These are phyloP conservation scores for Coptodon bakossiorum DNA, from an alignment of 2,113 vertebrate species.

Conservation along the genomic window DNA sequence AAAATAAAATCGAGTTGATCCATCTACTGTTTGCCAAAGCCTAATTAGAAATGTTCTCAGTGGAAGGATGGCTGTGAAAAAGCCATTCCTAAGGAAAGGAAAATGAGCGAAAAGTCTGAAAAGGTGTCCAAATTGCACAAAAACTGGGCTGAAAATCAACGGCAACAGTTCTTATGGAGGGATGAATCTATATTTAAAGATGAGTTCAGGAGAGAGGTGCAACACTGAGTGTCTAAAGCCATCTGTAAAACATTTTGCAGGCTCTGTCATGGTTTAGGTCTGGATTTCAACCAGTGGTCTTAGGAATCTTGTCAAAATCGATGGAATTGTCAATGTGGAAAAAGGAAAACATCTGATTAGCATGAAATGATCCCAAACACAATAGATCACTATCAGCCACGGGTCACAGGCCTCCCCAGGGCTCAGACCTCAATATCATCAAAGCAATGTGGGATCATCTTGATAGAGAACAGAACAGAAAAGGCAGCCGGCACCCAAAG, in stretches of 20 bases:
- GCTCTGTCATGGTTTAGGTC: not conserved
- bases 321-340: not conserved
- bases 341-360: not conserved
- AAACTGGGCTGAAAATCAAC: not conserved
- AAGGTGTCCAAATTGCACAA: not conserved
- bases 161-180: not conserved
- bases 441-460: not conserved
- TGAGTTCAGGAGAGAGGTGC: not conserved
- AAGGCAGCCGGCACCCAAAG: not conserved
- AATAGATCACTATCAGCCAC: not conserved
- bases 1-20: not conserved
- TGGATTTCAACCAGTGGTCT: not conserved
- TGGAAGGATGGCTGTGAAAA: not conserved
- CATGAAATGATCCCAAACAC: not conserved
- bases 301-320: not conserved
- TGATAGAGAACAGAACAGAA: not conserved
- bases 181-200: not conserved
- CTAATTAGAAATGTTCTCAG: not conserved
- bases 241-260: not conserved
- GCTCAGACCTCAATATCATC: not conserved
- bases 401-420: not conserved
- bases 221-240: not conserved
- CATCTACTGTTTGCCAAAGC: not conserved
- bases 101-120: not conserved
- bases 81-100: not conserved